Conservation (phyloP, 53 echinoderm and acorn worm species). For the Hippasteria phrygiana region DNA sequence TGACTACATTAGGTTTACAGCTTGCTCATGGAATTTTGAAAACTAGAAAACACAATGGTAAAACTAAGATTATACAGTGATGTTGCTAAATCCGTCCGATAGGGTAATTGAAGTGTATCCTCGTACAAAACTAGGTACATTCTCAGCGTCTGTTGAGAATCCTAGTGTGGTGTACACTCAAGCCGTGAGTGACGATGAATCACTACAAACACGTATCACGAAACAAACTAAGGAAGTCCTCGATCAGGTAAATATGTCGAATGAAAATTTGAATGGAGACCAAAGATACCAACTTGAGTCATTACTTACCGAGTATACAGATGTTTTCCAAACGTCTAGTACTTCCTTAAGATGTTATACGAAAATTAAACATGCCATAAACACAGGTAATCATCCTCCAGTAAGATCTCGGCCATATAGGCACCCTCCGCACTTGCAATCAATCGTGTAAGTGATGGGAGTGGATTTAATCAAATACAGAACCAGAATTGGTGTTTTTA, state of each 20-base stretch:
- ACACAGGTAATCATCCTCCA: background rate
- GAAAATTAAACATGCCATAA: background rate
- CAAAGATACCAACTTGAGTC: background rate
- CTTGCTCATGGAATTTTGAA: background rate
- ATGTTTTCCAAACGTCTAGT: conserved; percentile 8
- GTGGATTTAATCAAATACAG: too few species aligned
- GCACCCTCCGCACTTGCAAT: background rate
- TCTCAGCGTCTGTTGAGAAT: too few species aligned
- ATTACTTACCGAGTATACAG: background rate
- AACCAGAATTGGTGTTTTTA: too few species aligned
- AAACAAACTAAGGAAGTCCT: background rate
- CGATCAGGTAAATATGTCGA: too few species aligned
- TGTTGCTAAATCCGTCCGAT: too few species aligned
- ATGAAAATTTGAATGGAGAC: too few species aligned
- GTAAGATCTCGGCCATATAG: background rate
- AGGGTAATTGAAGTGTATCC: too few species aligned
- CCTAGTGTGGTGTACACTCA: too few species aligned
- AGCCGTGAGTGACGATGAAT: too few species aligned
- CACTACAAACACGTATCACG: background rate
- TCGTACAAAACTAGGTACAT: background rate
- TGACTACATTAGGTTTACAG: background rate
- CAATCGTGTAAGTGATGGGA: too few species aligned
- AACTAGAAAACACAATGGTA: too few species aligned
- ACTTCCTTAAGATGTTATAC: background rate
- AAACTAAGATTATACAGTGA: too few species aligned